Evolutionary conservation across 2,888 invertebrate genomes (phyloP).

Genomic region (Eustalomyia histrio): DNA sequence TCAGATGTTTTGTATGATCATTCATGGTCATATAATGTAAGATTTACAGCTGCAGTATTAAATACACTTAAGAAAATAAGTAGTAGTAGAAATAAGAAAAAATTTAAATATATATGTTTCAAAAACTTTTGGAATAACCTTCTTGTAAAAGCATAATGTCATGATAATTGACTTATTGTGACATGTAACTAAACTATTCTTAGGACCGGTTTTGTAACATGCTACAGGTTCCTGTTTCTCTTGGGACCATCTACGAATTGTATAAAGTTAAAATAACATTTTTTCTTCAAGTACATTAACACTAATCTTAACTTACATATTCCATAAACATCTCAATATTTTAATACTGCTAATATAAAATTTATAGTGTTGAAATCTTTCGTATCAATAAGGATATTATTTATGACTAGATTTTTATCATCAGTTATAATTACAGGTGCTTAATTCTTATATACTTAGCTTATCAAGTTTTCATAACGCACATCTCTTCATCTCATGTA

Average conservation of each 20-base stretch:
- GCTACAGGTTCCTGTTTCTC: no score
- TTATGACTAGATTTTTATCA: not conserved
- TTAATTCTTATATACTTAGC: not conserved
- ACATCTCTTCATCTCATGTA: no score
- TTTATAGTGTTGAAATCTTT: not conserved
- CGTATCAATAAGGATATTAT: not conserved
- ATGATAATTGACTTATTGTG: no score
- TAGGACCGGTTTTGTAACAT: no score
- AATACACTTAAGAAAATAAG: not conserved
- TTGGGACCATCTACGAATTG: no score
- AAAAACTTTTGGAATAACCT: no score
- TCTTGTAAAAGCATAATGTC: no score
- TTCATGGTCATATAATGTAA: constrained; percentile 7
- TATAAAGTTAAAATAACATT: no score
- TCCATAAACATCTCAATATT: not conserved
- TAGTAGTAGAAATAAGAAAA: no score
- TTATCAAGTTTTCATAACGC: no score
- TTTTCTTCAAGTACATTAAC: not conserved
- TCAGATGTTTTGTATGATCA: not conserved
- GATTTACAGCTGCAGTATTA: constrained; percentile 21
- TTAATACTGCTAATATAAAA: not conserved
- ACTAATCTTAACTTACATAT: not conserved
- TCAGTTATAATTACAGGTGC: not conserved
- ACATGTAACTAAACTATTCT: no score
- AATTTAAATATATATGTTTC: no score